phyloP scores from a whole-genome alignment of 2,888 invertebrate species.

The Ormia ochracea region DNA sequence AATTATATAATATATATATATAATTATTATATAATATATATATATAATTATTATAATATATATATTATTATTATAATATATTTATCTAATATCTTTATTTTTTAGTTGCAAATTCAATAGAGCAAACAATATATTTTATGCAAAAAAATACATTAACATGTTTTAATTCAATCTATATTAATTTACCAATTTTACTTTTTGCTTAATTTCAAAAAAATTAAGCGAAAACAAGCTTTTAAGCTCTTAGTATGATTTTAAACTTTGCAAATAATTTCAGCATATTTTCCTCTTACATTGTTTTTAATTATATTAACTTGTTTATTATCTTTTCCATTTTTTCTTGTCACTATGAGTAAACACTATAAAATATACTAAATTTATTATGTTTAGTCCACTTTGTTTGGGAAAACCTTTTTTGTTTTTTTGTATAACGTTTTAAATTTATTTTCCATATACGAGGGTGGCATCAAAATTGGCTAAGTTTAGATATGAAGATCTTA shows the following conservation, averaged over 20 bases:
- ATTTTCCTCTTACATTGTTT: neutral
- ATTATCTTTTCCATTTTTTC: neutral
- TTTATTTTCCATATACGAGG: neutral
- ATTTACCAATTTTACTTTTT: neutral
- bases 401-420: constrained; percentile 48
- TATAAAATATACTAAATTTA: constrained; percentile 53
- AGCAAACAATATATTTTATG: constrained; percentile 25
- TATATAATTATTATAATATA: too few relatives aligned
- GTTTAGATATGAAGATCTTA: neutral
- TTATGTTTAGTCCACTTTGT: constrained; percentile 36
- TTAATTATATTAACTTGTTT: neutral
- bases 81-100: neutral
- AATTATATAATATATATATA: too few relatives aligned
- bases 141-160: constrained; percentile 47
- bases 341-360: constrained; percentile 32
- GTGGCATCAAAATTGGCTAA: neutral
- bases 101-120: constrained; percentile 38
- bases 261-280: constrained; percentile 29
- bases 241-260: neutral
- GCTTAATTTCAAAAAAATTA: neutral
- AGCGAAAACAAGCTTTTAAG: neutral
- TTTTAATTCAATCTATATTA: neutral
- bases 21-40: too few relatives aligned
- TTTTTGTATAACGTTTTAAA: constrained; percentile 1
- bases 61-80: too few relatives aligned